Evolutionary conservation across 2,888 invertebrate species (phyloP), one percentile per base, ranked within the genome.

Genomic region (Mimas tiliae): DNA sequence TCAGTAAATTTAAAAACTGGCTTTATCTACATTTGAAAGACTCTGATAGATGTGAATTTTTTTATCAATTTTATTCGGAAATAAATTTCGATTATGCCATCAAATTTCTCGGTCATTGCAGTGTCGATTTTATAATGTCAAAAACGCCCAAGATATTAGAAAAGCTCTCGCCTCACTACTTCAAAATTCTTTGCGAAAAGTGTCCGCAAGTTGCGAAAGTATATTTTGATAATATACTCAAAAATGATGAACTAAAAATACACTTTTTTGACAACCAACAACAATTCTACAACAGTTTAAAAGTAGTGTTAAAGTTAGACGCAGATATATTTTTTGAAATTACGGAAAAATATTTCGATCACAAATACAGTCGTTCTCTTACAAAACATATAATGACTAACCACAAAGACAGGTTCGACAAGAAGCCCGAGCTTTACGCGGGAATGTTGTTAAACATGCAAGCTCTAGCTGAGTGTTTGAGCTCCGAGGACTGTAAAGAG

Each of bases 341-440:
- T 2, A 67, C 69, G 8, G 80, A 77, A 66, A 76, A 73, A 64
- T 76, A 74, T 68, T 77, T 70, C 33, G 63, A 69, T 48, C 14
- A 14, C 7, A 0, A 71, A 52, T 21, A 51, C 0, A 74, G 75
- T 64, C 53, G 67, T 11, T 58, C 62, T 12, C 70, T 74, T 63
- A 75, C 80, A 0, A 73, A 72, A 62, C 72, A 69, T 52, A 74
- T 80, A 33, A 72, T 80, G 64, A 72, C 45, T 8, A 21, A 76
- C 48, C 67, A 73, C 21, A 79, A 72, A 67, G 48, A 68, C 9
- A 73, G 75, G 48, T 75, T 77, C 66, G 53, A 58, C 50, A 68
- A 67, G 9, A 81, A 81, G 65, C 68, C 72, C 42, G 81, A 81
- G 67, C 65, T 80, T 0, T 81, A 81, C 48, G 68, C 76, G 16